These are phyloP conservation scores for Hirtodrosophila trivittata DNA, from an alignment of 2,888 invertebrate genomes.

Conservation along the genomic window DNA sequence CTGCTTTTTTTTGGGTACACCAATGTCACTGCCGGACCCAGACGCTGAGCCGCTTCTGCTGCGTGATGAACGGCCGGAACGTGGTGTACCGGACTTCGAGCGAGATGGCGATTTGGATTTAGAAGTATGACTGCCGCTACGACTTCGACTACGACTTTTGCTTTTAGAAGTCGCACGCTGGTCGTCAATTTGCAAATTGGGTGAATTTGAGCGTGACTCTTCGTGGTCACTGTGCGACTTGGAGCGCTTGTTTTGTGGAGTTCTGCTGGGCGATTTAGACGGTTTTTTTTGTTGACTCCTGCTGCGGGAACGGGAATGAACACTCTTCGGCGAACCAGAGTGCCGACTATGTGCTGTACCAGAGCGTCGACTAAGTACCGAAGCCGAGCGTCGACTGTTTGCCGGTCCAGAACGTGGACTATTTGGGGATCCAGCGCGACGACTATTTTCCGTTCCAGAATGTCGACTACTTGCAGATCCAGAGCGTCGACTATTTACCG, in stretches of 20 bases:
- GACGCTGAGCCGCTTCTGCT: conserved; percentile 78
- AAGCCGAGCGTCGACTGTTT: too few species aligned
- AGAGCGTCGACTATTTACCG: too few species aligned
- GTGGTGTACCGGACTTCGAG: conserved; percentile 57
- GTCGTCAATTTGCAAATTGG: conserved; percentile 85
- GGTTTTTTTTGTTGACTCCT: conserved; percentile 53
- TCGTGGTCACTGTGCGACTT: conserved; percentile 69
- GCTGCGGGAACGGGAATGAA: conserved; percentile 34
- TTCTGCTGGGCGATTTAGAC: conserved; percentile 63
- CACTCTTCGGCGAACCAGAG: conserved; percentile 12
- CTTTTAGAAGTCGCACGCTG: conserved; percentile 81
- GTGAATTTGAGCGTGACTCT: conserved; percentile 85
- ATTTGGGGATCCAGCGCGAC: too few species aligned
- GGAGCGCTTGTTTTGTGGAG: conserved; percentile 61
- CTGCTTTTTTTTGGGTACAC: conserved; percentile 78
- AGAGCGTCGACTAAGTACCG: conserved; percentile 51
- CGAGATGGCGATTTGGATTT: conserved; percentile 68
- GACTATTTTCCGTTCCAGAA: too few species aligned
- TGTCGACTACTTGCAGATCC: too few species aligned
- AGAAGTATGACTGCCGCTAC: conserved; percentile 65
- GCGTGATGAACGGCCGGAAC: conserved; percentile 41
- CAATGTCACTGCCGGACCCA: conserved; percentile 80
- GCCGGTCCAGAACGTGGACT: too few species aligned
- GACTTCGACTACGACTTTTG: conserved; percentile 69
- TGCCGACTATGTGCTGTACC: conserved; percentile 61